Conservation (phyloP, 1,140 invertebrate species). For the Asbolus verrucosus region DNA sequence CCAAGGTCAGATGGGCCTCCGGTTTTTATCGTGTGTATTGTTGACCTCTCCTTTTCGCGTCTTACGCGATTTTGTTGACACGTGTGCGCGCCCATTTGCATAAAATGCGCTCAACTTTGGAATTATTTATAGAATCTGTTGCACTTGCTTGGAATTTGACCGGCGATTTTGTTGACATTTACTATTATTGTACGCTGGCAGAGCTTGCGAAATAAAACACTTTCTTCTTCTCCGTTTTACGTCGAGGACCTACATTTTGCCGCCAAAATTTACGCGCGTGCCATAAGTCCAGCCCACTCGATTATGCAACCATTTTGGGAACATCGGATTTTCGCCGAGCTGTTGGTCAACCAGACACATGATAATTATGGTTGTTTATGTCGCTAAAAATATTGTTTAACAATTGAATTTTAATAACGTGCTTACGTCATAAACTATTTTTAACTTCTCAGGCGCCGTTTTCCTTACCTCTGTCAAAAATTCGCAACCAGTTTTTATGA, state of each 20-base stretch:
- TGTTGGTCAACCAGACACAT: no score
- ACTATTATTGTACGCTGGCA: no score
- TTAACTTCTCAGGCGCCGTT: slow-evolving; percentile 5
- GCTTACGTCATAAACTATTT: slow-evolving; percentile 18
- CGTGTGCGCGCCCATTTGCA: slow-evolving; percentile 33
- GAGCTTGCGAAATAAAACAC: not conserved
- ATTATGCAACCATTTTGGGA: no score
- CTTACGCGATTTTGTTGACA: slow-evolving; percentile 10
- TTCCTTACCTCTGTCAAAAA: slow-evolving; percentile 17
- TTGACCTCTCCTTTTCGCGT: slow-evolving; percentile 33
- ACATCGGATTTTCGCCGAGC: not conserved
- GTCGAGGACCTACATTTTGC: not conserved
- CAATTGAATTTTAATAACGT: slow-evolving; percentile 29
- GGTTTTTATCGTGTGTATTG: slow-evolving; percentile 27
- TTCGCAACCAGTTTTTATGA: slow-evolving; percentile 11
- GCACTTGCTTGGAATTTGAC: no score
- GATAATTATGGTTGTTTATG: slow-evolving; percentile 2
- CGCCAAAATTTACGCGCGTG: not conserved
- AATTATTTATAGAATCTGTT: no score
- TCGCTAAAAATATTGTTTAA: slow-evolving; percentile 37
- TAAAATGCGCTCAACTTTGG: slow-evolving; percentile 17
- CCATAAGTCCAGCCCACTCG: no score
- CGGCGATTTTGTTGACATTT: no score
- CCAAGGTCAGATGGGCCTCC: slow-evolving; percentile 40
- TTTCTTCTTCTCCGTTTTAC: not conserved